Percentiles rank a stretch among this genome's conserved stretches.
Conservation (phyloP, 2,113 vertebrate genomes). For the Chaetodon trifascialis region DNA sequence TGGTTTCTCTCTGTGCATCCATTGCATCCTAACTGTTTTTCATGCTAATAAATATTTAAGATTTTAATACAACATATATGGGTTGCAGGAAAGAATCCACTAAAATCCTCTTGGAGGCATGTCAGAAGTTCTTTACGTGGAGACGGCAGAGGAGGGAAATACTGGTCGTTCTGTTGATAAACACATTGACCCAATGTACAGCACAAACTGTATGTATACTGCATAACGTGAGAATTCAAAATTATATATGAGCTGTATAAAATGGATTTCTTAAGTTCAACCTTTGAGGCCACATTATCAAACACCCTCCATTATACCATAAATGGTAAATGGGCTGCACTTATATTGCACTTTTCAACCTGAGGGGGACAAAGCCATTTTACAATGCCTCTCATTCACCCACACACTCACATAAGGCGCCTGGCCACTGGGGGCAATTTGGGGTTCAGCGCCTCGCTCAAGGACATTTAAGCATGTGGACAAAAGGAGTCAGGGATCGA, state of each 20-base stretch:
- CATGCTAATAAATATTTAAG: neutral
- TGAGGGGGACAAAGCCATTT: neutral
- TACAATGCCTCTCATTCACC: slow-evolving; percentile 13
- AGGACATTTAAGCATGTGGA: neutral
- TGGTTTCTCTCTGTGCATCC: neutral
- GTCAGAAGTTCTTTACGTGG: neutral
- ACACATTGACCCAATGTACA: neutral
- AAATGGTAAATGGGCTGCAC: slow-evolving; percentile 7
- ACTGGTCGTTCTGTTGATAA: neutral
- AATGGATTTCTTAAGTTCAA: neutral
- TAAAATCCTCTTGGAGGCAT: neutral
- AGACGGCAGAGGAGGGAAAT: neutral
- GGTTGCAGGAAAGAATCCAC: too few species aligned
- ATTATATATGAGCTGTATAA: neutral
- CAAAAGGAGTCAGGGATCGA: neutral
- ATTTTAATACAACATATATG: neutral
- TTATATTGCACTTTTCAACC: neutral
- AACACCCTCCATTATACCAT: slow-evolving; percentile 7
- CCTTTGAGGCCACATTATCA: neutral
- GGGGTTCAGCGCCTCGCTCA: neutral
- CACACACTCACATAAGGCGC: neutral
- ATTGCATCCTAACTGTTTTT: neutral
- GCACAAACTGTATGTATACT: too few species aligned
- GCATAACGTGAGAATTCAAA: neutral
- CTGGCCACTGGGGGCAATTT: slow-evolving; percentile 9